A percentile compares a stretch with the other conserved stretches of the same genome.
Evolutionary conservation across 1,140 invertebrate genomes (phyloP).

Genomic region (Acromyrmex charruanus): DNA sequence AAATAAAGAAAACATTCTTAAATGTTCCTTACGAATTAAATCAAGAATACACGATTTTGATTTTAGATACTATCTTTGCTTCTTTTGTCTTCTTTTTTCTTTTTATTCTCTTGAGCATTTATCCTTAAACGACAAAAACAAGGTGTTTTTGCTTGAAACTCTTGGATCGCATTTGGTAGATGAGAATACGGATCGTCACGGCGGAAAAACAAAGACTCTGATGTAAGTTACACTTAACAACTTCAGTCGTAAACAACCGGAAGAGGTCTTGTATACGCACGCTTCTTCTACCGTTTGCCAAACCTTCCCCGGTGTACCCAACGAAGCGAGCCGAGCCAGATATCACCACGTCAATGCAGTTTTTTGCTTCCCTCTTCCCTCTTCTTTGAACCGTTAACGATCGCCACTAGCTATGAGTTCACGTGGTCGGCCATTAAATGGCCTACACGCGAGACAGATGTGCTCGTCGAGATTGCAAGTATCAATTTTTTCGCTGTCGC

Average conservation of each 20-base stretch:
- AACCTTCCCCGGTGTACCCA: conserved; percentile 63
- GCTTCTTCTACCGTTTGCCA: conserved; percentile 36
- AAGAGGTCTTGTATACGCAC: conserved; percentile 42
- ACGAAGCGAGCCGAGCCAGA: conserved; percentile 66
- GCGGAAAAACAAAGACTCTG: conserved; percentile 35
- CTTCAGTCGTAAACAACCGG: conserved; percentile 49
- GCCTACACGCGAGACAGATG: conserved; percentile 66
- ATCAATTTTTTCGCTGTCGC: conserved; percentile 66
- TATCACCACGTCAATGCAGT: conserved; percentile 54
- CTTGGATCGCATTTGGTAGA: not conserved
- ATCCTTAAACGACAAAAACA: conserved; percentile 23
- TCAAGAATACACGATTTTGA: not conserved
- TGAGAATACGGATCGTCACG: not conserved
- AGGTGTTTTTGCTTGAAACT: conserved; percentile 3
- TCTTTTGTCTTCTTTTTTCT: not conserved
- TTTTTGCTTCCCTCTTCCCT: conserved; percentile 15
- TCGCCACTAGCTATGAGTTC: conserved; percentile 38
- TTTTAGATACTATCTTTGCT: not conserved
- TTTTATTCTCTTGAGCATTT: not conserved
- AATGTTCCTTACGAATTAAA: conserved; percentile 2
- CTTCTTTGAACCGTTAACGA: conserved; percentile 59
- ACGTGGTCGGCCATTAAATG: conserved; percentile 63
- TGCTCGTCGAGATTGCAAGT: conserved; percentile 65
- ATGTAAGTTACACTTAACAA: conserved; percentile 53
- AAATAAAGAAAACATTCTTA: not conserved